Percentiles rank a stretch among this genome's conserved stretches.
Evolutionary conservation across 2,113 vertebrate species (phyloP).

Genomic region (Helogale parvula): DNA sequence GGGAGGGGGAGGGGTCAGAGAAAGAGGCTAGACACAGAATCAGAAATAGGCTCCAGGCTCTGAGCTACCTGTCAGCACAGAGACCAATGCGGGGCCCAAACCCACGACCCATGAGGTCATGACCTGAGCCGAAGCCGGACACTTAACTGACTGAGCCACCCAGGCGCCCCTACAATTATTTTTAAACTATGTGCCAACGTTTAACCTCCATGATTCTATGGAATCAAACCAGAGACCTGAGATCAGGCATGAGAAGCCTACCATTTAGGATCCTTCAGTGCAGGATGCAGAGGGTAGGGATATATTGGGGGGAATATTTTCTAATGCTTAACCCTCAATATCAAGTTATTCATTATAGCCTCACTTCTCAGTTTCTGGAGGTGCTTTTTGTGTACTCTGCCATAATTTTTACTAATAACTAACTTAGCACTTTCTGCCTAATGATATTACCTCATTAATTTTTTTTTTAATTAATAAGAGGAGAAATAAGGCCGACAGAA

Average conservation of each 20-base stretch:
- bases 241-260: background rate
- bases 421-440: background rate
- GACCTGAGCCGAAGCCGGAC: too few species aligned
- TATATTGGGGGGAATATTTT: background rate
- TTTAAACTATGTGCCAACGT: background rate
- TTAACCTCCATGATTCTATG: background rate
- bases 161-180: background rate
- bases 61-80: too few species aligned
- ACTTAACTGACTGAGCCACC: too few species aligned
- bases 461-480: background rate
- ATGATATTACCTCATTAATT: background rate
- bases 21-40: too few species aligned
- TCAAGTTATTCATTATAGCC: background rate
- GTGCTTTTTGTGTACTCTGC: background rate
- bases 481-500: background rate
- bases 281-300: background rate
- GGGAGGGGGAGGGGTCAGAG: too few species aligned
- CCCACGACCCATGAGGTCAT: too few species aligned
- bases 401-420: slow-evolving; percentile 19
- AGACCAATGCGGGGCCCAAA: too few species aligned
- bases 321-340: background rate
- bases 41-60: too few species aligned
- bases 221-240: background rate
- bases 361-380: background rate
- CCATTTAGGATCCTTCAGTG: background rate